A percentile compares a stretch with the other conserved stretches of the same genome.
Evolutionary conservation across 1,140 invertebrate species (phyloP).

Genomic region (Ectropis grisescens): DNA sequence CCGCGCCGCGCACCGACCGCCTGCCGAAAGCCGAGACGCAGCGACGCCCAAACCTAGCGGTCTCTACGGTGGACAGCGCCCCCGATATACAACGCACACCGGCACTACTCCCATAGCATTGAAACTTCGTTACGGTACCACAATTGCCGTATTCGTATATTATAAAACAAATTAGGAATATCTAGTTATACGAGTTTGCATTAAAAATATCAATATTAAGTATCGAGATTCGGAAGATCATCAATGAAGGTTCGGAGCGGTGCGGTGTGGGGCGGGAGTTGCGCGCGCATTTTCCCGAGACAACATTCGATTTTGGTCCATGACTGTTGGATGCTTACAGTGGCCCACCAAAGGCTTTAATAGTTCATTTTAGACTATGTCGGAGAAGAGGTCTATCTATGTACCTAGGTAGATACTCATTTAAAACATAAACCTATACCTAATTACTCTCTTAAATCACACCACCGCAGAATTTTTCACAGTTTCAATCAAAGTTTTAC

Average conservation of each 20-base stretch:
- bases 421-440: too few relatives aligned
- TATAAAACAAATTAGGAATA: too few relatives aligned
- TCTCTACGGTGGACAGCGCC: conserved; percentile 45
- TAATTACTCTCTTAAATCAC: too few relatives aligned
- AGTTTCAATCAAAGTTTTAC: too few relatives aligned
- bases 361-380: conserved; percentile 57
- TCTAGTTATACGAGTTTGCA: conserved; percentile 13
- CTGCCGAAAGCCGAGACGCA: conserved; percentile 59
- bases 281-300: conserved; percentile 60
- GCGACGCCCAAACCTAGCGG: conserved; percentile 61
- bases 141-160: too few relatives aligned
- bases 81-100: too few relatives aligned
- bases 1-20: conserved; percentile 40
- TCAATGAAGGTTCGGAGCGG: conserved; percentile 58
- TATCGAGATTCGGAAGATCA: conserved; percentile 57
- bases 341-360: conserved; percentile 56
- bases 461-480: too few relatives aligned
- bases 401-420: too few relatives aligned
- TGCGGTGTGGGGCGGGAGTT: conserved; percentile 38
- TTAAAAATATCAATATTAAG: conserved; percentile 20
- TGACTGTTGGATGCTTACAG: conserved; percentile 67
- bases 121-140: too few relatives aligned
- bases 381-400: conserved; percentile 11
- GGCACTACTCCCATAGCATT: too few relatives aligned
- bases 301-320: conserved; percentile 71